Percentiles rank a stretch among this genome's conserved stretches.
Conservation (phyloP, 2,797 vertebrate species). For the Tenualosa ilisha region DNA sequence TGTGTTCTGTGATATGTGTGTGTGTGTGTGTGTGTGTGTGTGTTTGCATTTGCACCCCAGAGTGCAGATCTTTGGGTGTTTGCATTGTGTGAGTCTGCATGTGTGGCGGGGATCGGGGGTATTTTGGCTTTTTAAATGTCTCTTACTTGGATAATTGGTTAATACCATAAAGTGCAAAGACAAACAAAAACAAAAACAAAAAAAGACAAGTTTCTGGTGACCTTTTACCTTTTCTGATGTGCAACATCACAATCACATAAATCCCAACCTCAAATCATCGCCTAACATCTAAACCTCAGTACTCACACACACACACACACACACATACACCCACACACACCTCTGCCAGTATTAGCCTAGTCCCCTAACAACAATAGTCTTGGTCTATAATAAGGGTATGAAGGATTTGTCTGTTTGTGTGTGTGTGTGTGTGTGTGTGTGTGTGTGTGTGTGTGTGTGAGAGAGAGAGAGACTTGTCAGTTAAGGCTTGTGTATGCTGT, state of each 20-base stretch:
- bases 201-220: not conserved
- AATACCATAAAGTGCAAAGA: slow-evolving; percentile 8
- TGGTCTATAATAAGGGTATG: not conserved
- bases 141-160: not conserved
- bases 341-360: not conserved
- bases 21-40: not conserved
- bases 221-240: not conserved
- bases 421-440: not conserved
- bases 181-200: not conserved
- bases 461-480: slow-evolving; percentile 31
- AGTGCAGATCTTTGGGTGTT: slow-evolving; percentile 2
- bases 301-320: not conserved
- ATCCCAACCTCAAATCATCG: not conserved
- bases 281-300: not conserved
- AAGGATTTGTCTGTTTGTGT: not conserved
- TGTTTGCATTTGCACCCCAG: not conserved
- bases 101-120: not conserved
- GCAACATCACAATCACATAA: not conserved
- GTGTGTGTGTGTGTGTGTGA: slow-evolving; percentile 14
- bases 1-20: slow-evolving; percentile 19
- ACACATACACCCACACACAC: not conserved
- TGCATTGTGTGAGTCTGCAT: not conserved
- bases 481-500: slow-evolving; percentile 44
- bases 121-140: slow-evolving; percentile 6
- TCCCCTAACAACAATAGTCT: not conserved